Evolutionary conservation across 2,113 vertebrate genomes (phyloP).

Genomic region (Cyanoderma ruficeps): DNA sequence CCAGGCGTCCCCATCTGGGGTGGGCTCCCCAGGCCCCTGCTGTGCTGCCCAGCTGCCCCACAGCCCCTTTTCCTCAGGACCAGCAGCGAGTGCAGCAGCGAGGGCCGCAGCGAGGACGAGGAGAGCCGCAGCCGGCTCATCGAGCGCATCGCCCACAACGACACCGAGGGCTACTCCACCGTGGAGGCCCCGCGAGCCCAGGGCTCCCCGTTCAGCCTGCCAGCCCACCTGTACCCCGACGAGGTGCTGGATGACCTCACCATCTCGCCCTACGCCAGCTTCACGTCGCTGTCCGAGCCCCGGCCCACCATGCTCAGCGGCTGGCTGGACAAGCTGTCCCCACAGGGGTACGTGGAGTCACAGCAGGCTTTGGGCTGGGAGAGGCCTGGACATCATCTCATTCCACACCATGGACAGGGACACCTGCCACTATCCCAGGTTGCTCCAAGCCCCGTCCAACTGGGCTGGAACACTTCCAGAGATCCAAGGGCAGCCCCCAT

Average conservation of each 20-base stretch:
- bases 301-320: conserved; percentile 83
- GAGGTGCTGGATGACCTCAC: conserved; percentile 86
- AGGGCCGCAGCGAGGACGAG: conserved; percentile 4
- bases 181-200: conserved; percentile 73
- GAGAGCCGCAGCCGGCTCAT: conserved; percentile 61
- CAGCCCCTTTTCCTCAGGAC: not conserved
- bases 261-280: conserved; percentile 97
- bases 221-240: conserved; percentile 60
- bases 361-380: not conserved
- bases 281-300: conserved; percentile 82
- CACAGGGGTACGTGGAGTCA: conserved; percentile 83
- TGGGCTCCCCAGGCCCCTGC: no score
- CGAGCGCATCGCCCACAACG: conserved; percentile 61
- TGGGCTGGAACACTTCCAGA: not conserved
- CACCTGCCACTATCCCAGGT: not conserved
- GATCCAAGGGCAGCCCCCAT: not conserved
- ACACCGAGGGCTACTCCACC: conserved; percentile 83
- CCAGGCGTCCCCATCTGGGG: no score
- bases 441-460: rapidly evolving
- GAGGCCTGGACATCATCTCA: not conserved
- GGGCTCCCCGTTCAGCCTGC: conserved; percentile 66
- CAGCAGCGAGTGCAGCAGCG: conserved; percentile 21
- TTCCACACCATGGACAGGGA: not conserved
- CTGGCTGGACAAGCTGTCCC: conserved; percentile 98
- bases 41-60: not conserved